Base-by-base conservation (phyloP, 2,888 invertebrate species). In the Dexiosoma caninum region DNA sequence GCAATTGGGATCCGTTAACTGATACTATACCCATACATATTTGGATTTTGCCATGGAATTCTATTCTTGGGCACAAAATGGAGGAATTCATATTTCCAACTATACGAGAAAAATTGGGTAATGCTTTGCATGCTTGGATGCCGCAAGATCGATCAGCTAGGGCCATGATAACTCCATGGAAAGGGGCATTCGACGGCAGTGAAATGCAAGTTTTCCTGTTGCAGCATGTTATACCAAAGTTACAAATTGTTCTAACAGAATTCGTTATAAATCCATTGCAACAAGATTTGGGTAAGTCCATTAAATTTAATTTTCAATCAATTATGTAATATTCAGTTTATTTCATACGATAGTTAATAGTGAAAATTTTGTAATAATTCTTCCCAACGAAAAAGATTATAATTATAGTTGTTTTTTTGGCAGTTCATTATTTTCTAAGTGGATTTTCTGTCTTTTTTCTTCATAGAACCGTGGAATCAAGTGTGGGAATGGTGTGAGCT, bases 41-140 rank as follows among this genome's bases (percentile, higher is more conserved):
- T 4, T 99, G 99, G 99, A 94, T 98, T 79, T 95, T 98, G 89
- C 99, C 99, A 0, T 99, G 99, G 99, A 93, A 98, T 78, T 94
- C 95, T 0, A 90, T 96, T 7, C 93, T 98, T 87, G 95, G 96
- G 92, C 90, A 88, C 30, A 90, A 89, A 83, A 86, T 90, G 87
- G 88, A 89, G 72, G 89, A 89, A 0, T 90, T 91, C 0, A 94
- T 98, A 37, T 98, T 97, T 91, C 96, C 97, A 0, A 94, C 95
- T 49, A 97, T 99, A 85, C 93, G 98, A 51, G 95, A 97, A 64
- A 98, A 98, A 87, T 91, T 99, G 60, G 95, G 96, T 32, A 92
- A 93, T 40, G 98, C 98, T 10, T 92, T 99, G 81, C 92, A 93
- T n/a, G 95, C 95, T 67, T 99, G 99, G 99, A 96, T 97, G 91